Evolutionary conservation across 2,888 invertebrate genomes (phyloP).

Genomic region (Blomia tropicalis): DNA sequence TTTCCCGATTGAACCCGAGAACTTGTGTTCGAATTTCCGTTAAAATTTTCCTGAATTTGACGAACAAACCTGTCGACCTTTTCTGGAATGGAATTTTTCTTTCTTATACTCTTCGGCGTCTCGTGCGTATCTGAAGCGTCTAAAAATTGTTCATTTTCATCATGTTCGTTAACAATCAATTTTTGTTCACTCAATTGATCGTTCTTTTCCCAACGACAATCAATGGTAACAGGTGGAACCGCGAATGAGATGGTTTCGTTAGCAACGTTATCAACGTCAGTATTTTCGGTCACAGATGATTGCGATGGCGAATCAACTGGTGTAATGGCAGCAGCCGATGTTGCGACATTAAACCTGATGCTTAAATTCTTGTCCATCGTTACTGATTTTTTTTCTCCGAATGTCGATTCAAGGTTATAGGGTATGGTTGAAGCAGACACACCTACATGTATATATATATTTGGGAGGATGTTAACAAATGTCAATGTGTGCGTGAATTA

Average conservation of each 20-base stretch:
- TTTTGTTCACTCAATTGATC: not conserved
- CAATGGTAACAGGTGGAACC: not conserved
- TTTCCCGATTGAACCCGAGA: too few relatives aligned
- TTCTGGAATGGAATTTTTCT: not conserved
- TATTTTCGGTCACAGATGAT: not conserved
- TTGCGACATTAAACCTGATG: slow-evolving; percentile 4
- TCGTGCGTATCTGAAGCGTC: not conserved
- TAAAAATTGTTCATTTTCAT: too few relatives aligned
- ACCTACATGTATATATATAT: too few relatives aligned
- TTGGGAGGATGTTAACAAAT: too few relatives aligned
- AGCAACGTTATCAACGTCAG: not conserved
- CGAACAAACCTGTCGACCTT: slow-evolving; percentile 1
- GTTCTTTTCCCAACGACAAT: not conserved
- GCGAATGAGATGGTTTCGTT: not conserved
- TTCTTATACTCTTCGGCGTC: not conserved
- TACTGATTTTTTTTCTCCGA: too few relatives aligned
- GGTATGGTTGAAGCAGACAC: too few relatives aligned
- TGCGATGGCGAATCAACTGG: not conserved
- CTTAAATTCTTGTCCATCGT: not conserved
- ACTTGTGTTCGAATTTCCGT: not conserved
- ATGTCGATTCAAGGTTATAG: too few relatives aligned
- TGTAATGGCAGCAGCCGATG: slow-evolving; percentile 5
- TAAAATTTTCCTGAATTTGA: slow-evolving; percentile 1
- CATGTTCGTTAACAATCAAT: not conserved
- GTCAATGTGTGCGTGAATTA: too few relatives aligned